A percentile compares a stretch with the other conserved stretches of the same genome.
phyloP scores from a whole-genome alignment of 2,888 invertebrate species.

The Acrocyrtus sp. region DNA sequence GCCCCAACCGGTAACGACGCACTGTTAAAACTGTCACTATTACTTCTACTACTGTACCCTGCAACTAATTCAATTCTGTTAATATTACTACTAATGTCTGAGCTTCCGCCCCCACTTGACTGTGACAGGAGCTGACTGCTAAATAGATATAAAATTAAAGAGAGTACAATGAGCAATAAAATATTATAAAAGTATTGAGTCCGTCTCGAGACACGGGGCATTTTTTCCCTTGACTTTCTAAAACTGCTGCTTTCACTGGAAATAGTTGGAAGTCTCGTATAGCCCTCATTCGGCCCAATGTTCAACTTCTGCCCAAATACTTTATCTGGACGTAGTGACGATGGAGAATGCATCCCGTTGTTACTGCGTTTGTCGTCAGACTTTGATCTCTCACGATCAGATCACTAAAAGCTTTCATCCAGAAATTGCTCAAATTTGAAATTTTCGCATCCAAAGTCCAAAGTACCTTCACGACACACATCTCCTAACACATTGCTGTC shows the following conservation, averaged over 20 bases:
- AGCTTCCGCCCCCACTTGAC: constrained; percentile 1
- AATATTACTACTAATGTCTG: neutral
- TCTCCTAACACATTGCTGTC: no score
- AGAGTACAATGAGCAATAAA: constrained; percentile 37
- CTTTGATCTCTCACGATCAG: neutral
- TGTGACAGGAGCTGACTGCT: constrained; percentile 42
- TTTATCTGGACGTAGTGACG: neutral
- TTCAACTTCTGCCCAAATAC: constrained; percentile 2
- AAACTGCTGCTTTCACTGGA: neutral
- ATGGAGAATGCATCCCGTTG: constrained; percentile 9
- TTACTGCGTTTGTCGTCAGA: neutral
- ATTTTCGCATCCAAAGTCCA: no score
- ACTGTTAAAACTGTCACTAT: neutral
- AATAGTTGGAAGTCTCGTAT: neutral
- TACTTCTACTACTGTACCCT: constrained; percentile 4
- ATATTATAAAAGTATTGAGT: constrained; percentile 47
- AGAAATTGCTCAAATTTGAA: no score
- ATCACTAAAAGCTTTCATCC: neutral
- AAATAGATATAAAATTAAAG: constrained; percentile 38
- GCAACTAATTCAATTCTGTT: neutral
- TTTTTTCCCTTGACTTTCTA: constrained; percentile 10
- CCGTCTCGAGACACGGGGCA: constrained; percentile 22
- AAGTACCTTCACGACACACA: no score
- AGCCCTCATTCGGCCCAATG: constrained; percentile 19
- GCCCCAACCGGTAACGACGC: neutral